A percentile compares a stretch with the other conserved stretches of the same genome.
These are phyloP conservation scores for Dascyllus trimaculatus DNA, from an alignment of 2,113 vertebrate genomes.

Conservation along the genomic window DNA sequence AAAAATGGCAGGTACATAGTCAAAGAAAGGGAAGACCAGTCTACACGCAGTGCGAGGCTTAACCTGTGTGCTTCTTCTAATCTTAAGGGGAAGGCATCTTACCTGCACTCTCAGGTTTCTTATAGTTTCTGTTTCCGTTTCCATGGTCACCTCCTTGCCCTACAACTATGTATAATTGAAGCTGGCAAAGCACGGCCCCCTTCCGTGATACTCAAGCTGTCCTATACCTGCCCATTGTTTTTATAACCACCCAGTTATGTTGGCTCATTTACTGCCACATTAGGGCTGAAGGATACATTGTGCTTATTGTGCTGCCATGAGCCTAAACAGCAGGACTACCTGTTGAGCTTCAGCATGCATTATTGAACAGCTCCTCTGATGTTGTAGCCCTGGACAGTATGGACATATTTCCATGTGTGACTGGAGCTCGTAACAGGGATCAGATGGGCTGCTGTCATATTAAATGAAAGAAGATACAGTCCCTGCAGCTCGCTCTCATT, in stretches of 20 bases:
- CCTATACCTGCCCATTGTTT: constrained; percentile 19
- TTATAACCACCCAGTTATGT: constrained; percentile 2
- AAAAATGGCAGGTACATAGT: constrained; percentile 75
- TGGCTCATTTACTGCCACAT: constrained; percentile 16
- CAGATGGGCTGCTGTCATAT: constrained; percentile 22
- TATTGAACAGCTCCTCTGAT: background rate
- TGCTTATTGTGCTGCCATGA: background rate
- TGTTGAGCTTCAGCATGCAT: background rate
- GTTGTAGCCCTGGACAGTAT: background rate
- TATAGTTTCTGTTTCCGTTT: constrained; percentile 85
- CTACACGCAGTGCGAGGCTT: constrained; percentile 46
- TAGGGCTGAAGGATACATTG: background rate
- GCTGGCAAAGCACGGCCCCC: constrained; percentile 35
- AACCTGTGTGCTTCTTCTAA: constrained; percentile 65
- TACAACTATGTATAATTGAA: constrained; percentile 81
- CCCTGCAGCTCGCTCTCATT: constrained; percentile 27
- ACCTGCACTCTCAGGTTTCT: constrained; percentile 83
- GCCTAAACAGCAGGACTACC: background rate
- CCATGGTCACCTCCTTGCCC: constrained; percentile 80
- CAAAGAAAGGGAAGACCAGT: constrained; percentile 46
- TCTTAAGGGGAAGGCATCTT: constrained; percentile 61
- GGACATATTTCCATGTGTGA: background rate
- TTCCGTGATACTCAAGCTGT: constrained; percentile 45
- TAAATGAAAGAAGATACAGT: constrained; percentile 19
- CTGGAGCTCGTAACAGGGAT: constrained; percentile 4